A percentile compares a stretch with the other conserved stretches of the same genome.
These are phyloP conservation scores for Trypoxylon attenuatum DNA, from an alignment of 2,888 invertebrate genomes.

Conservation along the genomic window DNA sequence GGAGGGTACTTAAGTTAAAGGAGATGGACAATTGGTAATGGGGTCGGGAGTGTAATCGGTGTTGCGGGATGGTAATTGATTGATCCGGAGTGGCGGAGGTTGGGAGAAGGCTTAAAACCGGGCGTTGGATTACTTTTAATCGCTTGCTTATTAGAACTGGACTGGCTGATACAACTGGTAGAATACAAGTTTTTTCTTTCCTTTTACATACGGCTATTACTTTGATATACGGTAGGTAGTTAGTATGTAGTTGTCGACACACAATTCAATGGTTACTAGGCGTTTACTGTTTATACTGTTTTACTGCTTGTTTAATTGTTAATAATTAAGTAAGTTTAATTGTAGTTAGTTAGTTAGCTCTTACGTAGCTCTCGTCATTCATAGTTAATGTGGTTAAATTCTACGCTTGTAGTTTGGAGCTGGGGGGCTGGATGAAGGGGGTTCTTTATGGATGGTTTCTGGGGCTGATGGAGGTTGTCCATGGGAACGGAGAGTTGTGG, in stretches of 20 bases:
- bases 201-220: slow-evolving; percentile 75
- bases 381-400: slow-evolving; percentile 73
- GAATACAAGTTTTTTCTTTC: slow-evolving; percentile 72
- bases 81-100: slow-evolving; percentile 34
- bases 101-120: slow-evolving; percentile 45
- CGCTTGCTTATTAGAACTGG: slow-evolving; percentile 74
- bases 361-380: slow-evolving; percentile 71
- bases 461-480: slow-evolving; percentile 6
- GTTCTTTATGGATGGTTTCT: neutral
- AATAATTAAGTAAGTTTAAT: slow-evolving; percentile 74
- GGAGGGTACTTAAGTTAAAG: slow-evolving; percentile 42
- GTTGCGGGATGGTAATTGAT: slow-evolving; percentile 35
- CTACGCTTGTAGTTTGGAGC: slow-evolving; percentile 68
- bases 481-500: slow-evolving; percentile 33
- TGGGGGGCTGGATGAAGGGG: slow-evolving; percentile 2
- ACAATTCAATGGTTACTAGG: slow-evolving; percentile 75
- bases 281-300: slow-evolving; percentile 74
- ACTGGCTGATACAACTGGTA: slow-evolving; percentile 74
- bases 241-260: slow-evolving; percentile 75
- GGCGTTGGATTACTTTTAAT: slow-evolving; percentile 60
- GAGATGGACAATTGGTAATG: slow-evolving; percentile 45
- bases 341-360: slow-evolving; percentile 73
- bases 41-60: slow-evolving; percentile 37
- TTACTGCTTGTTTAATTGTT: slow-evolving; percentile 74
- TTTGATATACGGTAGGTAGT: slow-evolving; percentile 75